These are phyloP conservation scores for Mactromeris polynyma DNA, from an alignment of 2,888 invertebrate species.

Conservation along the genomic window DNA sequence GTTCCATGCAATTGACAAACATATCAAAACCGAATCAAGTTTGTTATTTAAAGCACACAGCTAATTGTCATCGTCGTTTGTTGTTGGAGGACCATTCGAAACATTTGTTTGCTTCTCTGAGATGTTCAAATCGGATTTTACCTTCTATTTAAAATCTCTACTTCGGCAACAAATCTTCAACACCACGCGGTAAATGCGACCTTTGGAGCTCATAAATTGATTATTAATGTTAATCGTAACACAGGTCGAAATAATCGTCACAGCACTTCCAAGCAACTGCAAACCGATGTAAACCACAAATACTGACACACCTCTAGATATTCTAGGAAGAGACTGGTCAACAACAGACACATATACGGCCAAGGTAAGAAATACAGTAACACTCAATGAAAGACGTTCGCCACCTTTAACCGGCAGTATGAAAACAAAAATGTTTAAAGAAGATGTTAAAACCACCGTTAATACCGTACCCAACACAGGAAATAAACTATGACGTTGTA, in stretches of 20 bases:
- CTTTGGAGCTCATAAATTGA: not conserved
- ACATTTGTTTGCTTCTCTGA: not conserved
- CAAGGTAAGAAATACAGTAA: conserved; percentile 66
- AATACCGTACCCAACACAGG: conserved; percentile 63
- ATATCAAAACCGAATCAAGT: not conserved
- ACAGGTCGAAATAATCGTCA: conserved; percentile 61
- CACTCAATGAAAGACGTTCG: conserved; percentile 67
- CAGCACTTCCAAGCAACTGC: conserved; percentile 59
- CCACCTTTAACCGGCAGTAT: conserved; percentile 68
- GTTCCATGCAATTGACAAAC: conserved; percentile 25
- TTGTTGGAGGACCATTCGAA: not conserved
- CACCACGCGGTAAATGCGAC: not conserved
- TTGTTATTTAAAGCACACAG: not conserved
- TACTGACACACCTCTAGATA: conserved; percentile 65
- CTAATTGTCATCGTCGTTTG: not conserved
- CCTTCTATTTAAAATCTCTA: not conserved
- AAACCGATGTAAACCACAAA: conserved; percentile 63
- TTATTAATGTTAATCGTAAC: conserved; percentile 53
- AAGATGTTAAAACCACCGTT: conserved; percentile 60
- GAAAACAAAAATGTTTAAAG: conserved; percentile 63
- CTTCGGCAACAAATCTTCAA: not conserved
- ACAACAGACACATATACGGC: conserved; percentile 67
- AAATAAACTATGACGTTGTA: conserved; percentile 60
- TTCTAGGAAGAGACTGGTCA: conserved; percentile 54
- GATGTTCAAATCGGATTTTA: not conserved